Evolutionary conservation across 2,888 invertebrate species (phyloP).

Genomic region (Drosophila falleni): DNA sequence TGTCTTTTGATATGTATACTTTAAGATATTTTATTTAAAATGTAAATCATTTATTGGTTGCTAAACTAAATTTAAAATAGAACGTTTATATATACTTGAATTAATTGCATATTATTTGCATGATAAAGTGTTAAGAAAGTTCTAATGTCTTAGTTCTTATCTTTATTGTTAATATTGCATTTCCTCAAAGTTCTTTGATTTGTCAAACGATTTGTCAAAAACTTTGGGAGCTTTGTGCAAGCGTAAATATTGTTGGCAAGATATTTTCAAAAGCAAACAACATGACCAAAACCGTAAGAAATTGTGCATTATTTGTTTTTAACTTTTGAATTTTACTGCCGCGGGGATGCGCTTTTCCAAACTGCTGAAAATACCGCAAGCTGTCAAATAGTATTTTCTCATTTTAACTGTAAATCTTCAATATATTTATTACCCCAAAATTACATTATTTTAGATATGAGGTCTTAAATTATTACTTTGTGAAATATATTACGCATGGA

Average conservation of each 20-base stretch:
- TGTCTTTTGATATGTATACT: conserved; percentile 4
- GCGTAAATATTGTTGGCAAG: conserved; percentile 19
- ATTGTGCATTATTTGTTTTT: conserved; percentile 7
- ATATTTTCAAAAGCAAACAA: conserved; percentile 22
- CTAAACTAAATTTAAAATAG: neutral
- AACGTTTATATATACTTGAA: neutral
- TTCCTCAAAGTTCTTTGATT: conserved; percentile 8
- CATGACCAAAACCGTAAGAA: neutral
- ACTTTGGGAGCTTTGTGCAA: conserved; percentile 1
- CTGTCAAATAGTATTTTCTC: neutral
- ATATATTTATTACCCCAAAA: too few relatives aligned
- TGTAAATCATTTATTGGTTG: neutral
- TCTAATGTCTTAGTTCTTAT: neutral
- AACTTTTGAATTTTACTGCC: conserved; percentile 28
- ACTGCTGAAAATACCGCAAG: neutral
- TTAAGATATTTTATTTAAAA: neutral
- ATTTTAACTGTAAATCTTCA: neutral
- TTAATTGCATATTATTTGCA: neutral
- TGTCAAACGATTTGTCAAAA: conserved; percentile 8
- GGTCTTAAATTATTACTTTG: too few relatives aligned
- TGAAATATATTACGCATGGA: too few relatives aligned
- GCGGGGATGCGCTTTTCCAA: conserved; percentile 14
- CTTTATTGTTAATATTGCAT: conserved; percentile 7
- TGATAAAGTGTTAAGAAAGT: neutral
- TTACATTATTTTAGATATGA: too few relatives aligned